A percentile compares a stretch with the other conserved stretches of the same genome.
These are phyloP conservation scores for Chamaea fasciata DNA, from an alignment of 2,113 vertebrate species.

Conservation along the genomic window DNA sequence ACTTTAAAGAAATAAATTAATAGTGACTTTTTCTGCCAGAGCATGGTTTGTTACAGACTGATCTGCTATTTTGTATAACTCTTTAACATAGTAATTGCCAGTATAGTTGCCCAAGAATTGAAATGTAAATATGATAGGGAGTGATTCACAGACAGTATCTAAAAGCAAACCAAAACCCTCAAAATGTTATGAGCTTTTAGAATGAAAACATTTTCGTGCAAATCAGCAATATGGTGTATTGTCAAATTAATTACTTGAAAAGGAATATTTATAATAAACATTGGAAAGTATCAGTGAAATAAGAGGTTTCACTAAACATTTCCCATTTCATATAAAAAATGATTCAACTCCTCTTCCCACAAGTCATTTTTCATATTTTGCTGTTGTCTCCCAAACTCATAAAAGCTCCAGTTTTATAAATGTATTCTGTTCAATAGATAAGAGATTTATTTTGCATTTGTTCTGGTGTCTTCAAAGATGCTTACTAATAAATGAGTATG, in stretches of 20 bases:
- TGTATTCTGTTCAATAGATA: background rate
- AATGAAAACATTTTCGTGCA: slow-evolving; percentile 4
- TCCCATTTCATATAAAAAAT: background rate
- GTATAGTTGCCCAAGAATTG: slow-evolving; percentile 27
- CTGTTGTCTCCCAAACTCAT: background rate
- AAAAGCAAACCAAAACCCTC: background rate
- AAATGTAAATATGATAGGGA: slow-evolving; percentile 12
- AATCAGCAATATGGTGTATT: slow-evolving; percentile 40
- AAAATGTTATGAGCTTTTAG: slow-evolving; percentile 15
- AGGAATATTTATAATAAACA: slow-evolving; percentile 49
- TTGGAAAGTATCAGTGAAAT: slow-evolving; percentile 8
- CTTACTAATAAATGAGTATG: slow-evolving; percentile 46
- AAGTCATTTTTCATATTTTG: background rate
- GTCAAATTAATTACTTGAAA: slow-evolving; percentile 58
- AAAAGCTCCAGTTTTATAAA: background rate
- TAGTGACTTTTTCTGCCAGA: slow-evolving; percentile 11
- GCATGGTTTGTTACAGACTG: background rate
- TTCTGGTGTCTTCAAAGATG: background rate
- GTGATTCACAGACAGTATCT: slow-evolving; percentile 15
- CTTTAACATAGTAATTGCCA: slow-evolving; percentile 34
- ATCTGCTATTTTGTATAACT: background rate
- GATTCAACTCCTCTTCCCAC: background rate
- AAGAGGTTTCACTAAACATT: background rate
- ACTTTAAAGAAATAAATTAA: slow-evolving; percentile 32
- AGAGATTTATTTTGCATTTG: background rate